Base-by-base conservation (phyloP, 2,113 vertebrate species). In the Pachycephala philippinensis region DNA sequence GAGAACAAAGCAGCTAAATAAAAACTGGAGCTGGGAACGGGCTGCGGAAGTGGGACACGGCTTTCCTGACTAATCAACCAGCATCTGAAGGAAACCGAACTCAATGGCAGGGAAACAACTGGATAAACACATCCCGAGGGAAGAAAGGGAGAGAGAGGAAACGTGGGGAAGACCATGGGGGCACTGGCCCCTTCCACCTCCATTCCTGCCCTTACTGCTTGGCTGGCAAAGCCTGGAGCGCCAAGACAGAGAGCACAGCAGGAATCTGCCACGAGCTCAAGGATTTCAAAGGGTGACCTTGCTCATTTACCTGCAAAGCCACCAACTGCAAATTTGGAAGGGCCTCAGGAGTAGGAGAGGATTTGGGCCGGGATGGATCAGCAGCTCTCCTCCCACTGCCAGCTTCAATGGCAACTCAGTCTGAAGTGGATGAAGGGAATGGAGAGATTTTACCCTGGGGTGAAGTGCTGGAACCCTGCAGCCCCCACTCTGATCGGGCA, bases 1-100 rank as follows among this genome's bases (percentile, higher is more conserved):
- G 72, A 93, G 86, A 96, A 97, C 97, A 96, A 97, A 96, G 95
- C 39, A 0, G 86, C 93, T 96, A 86, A 93, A 95, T 90, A 96
- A 92, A 96, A 92, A 86, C 66, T 54, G 79, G 91, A 90, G 90
- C 97, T 97, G 96, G 97, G 96, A 96, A 91, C 28, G 20, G 87
- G 82, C 89, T 75, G 54, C 14, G 35, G 72, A 91, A 95, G 93
- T 90, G 93, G 97, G 94, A 96, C 72, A 71, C 28, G 10, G 78
- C 80, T 95, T 97, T 92, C 89, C 65, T 78, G 80, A 86, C 81
- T 72, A 66, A 95, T 90, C 94, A 92, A 79, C 83, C 80, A 68
- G 63, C 80, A 83, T 71, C 81, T 82, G 77, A 93, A 98, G 96
- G 95, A 97, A 98, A 95, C 84, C 2, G 0, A 66, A 64, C 89